phyloP scores from a whole-genome alignment of 2,797 vertebrate genomes.

The Neomorphus geoffroyi region DNA sequence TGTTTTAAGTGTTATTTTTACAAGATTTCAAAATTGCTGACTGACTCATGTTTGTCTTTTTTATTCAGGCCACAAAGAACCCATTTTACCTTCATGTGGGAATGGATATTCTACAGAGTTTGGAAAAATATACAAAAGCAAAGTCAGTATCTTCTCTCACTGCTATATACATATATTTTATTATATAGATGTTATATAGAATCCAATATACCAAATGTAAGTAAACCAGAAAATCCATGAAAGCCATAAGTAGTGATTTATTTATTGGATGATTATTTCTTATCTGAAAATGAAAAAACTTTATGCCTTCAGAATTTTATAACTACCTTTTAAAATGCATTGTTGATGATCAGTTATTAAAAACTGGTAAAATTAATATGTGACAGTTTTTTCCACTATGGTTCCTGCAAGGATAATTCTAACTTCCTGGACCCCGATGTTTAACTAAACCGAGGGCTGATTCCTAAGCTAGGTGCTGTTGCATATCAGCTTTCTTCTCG shows the following conservation, averaged over 20 bases:
- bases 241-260: neutral
- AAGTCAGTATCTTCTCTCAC: slow-evolving; percentile 79
- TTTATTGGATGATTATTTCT: neutral
- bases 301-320: neutral
- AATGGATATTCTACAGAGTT: slow-evolving; percentile 97
- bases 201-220: neutral
- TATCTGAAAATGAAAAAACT: neutral
- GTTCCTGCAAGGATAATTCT: neutral
- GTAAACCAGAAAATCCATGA: neutral
- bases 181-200: neutral
- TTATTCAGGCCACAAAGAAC: slow-evolving; percentile 93
- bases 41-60: neutral
- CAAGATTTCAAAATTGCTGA: neutral
- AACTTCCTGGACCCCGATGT: neutral
- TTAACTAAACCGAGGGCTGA: neutral
- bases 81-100: slow-evolving; percentile 99
- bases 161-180: neutral
- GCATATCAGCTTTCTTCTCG: neutral
- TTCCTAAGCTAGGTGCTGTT: neutral
- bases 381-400: neutral
- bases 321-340: neutral
- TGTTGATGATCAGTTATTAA: neutral
- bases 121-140: slow-evolving; percentile 97
- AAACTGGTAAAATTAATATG: neutral
- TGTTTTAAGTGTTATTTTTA: slow-evolving; percentile 4